Percentiles rank a stretch among this genome's conserved stretches.
Evolutionary conservation across 2,888 invertebrate genomes (phyloP).

Genomic region (Drosophila maculinotata): DNA sequence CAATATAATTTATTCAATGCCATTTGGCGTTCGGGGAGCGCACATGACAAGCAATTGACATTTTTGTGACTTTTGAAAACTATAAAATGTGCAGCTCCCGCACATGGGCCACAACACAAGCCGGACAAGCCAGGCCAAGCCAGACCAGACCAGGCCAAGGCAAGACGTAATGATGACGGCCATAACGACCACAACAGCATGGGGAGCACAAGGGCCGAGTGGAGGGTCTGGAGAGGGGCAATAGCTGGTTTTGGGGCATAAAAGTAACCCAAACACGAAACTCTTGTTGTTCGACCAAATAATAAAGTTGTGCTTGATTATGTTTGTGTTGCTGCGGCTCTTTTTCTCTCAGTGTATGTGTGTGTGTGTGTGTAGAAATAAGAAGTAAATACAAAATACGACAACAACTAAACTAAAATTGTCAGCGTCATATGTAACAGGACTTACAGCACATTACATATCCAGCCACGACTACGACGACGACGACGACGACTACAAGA

Average conservation of each 20-base stretch:
- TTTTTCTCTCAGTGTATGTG: slow-evolving; percentile 10
- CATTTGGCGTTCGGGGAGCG: slow-evolving; percentile 61
- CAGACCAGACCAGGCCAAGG: slow-evolving; percentile 30
- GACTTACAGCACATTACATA: slow-evolving; percentile 75
- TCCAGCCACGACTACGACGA: slow-evolving; percentile 31
- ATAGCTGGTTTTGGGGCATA: slow-evolving; percentile 31
- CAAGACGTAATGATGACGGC: slow-evolving; percentile 73
- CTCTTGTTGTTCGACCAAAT: slow-evolving; percentile 69
- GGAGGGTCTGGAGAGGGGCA: slow-evolving; percentile 2
- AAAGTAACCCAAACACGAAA: slow-evolving; percentile 47
- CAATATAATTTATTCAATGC: slow-evolving; percentile 80
- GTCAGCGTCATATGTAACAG: slow-evolving; percentile 61
- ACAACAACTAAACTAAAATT: slow-evolving; percentile 77
- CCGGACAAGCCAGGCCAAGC: slow-evolving; percentile 16
- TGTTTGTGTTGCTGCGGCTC: slow-evolving; percentile 51
- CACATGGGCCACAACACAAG: too few relatives aligned
- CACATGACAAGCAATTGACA: slow-evolving; percentile 80
- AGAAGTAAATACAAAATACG: slow-evolving; percentile 71
- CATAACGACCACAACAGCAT: slow-evolving; percentile 58
- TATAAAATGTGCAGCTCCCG: slow-evolving; percentile 76
- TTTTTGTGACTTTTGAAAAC: slow-evolving; percentile 81
- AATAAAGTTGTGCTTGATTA: slow-evolving; percentile 80
- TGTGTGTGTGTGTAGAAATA: slow-evolving; percentile 25
- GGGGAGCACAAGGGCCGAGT: too few relatives aligned
- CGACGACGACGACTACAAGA: not conserved